Base-by-base conservation (phyloP, 2,113 vertebrate species). In the Eurystomus gularis region DNA sequence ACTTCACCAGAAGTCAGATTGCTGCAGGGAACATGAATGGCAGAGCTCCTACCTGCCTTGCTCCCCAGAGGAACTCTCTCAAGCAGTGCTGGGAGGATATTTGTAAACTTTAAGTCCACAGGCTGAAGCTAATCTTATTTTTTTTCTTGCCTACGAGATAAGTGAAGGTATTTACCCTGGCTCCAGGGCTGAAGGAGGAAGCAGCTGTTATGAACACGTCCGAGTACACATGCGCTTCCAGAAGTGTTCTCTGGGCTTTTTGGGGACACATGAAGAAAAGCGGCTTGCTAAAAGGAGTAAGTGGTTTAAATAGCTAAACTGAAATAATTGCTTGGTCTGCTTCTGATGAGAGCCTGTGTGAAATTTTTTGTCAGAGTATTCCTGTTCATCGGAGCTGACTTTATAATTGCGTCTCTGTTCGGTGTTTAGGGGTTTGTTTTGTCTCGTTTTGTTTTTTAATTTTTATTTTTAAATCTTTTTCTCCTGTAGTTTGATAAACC, bases 251-350 rank as follows among this genome's bases (percentile, higher is more conserved):
- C 7, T 1, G 18, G 6, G 3, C 9, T 85, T 51, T 71, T 15
- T 3, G 3, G 37, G 21, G 44, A 7, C 0, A 0, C 4, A n/a
- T 7, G 49, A 83, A 57, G 68, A 64, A n/a, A 9, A 25, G 19
- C 10, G 3, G 2, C 39, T 73, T 69, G 8, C 15, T 3, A 17
- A 80, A 25, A 90, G 4, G 2, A 51, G 42, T 66, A 85, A 79
- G 70, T 88, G 6, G 2, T 64, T 79, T 88, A 54, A 71, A 48
- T 1, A 1, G 9, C 19, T 76, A 42, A 58, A 60, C 24, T 8
- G 20, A 82, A 60, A 17, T 62, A 75, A 49, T 14, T 55, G 25
- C 35, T 7, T 48, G 7, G 33, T 69, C 29, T 65, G 16, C 60
- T 69, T 77, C 62, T 61, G 39, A 7, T 69, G 17, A 37, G 20